These are phyloP conservation scores for Drosophila bocki DNA, from an alignment of 1,140 invertebrate species.

Conservation along the genomic window DNA sequence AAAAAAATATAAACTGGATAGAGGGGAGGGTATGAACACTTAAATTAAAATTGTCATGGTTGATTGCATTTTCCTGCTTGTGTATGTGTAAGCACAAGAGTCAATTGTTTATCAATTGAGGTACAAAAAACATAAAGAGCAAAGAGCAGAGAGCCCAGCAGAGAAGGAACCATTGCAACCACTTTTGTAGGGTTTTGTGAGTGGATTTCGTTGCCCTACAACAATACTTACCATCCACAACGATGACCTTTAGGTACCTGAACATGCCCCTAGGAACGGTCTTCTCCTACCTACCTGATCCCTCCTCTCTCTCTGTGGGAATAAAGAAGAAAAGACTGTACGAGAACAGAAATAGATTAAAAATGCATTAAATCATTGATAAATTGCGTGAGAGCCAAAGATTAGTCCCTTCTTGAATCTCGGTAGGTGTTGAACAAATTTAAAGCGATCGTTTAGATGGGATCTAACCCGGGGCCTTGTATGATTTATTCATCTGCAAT, in stretches of 20 bases:
- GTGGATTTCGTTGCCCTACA: conserved; percentile 56
- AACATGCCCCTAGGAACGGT: conserved; percentile 32
- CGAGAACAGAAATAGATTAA: conserved; percentile 69
- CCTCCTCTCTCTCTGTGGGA: background rate
- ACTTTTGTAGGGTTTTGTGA: conserved; percentile 26
- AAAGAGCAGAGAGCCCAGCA: conserved; percentile 4
- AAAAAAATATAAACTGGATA: background rate
- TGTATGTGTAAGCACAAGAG: conserved; percentile 51
- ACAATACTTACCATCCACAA: conserved; percentile 55
- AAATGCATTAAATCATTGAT: conserved; percentile 78
- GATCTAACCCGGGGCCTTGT: conserved; percentile 7
- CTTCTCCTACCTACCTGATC: conserved; percentile 51
- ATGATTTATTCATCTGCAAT: conserved; percentile 43
- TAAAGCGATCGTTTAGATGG: conserved; percentile 60
- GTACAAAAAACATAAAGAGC: conserved; percentile 20
- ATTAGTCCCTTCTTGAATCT: conserved; percentile 40
- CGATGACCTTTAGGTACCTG: conserved; percentile 38
- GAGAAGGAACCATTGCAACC: conserved; percentile 33
- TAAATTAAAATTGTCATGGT: conserved; percentile 64
- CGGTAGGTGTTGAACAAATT: conserved; percentile 72
- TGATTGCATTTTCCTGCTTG: conserved; percentile 68
- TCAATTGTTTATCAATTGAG: conserved; percentile 81
- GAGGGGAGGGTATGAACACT: conserved; percentile 22
- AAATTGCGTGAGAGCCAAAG: conserved; percentile 52
- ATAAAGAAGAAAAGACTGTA: conserved; percentile 57